Conservation (phyloP, 2,888 invertebrate genomes). For the Urechis unicinctus region DNA sequence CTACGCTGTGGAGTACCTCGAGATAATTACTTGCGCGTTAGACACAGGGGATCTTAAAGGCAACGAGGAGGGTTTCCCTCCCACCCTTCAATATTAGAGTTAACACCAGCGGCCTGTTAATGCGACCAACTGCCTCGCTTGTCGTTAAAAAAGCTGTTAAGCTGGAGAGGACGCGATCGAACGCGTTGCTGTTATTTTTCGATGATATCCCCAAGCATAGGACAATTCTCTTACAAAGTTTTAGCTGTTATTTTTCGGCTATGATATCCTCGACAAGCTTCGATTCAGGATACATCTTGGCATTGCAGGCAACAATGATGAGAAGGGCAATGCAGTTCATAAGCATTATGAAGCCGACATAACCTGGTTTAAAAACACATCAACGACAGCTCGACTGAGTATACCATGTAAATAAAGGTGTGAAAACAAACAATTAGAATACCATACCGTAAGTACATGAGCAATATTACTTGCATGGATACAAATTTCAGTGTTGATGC, state of each 20-base stretch:
- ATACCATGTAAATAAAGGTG: no score
- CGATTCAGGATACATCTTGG: conserved; percentile 97
- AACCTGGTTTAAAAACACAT: no score
- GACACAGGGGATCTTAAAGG: no score
- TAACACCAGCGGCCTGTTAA: not conserved
- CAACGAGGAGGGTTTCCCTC: no score
- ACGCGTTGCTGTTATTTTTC: conserved; percentile 12
- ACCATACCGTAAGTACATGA: no score
- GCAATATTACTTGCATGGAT: no score
- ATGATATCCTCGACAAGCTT: conserved; percentile 63
- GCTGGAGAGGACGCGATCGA: conserved; percentile 3
- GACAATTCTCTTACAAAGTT: conserved; percentile 94
- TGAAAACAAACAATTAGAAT: no score
- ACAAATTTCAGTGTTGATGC: no score
- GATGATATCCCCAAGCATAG: conserved; percentile 50
- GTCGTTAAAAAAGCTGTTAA: conserved; percentile 14
- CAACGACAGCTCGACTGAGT: no score
- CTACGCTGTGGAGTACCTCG: no score
- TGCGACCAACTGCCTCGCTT: not conserved
- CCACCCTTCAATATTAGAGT: no score
- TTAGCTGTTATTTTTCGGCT: conserved; percentile 17
- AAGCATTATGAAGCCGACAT: conserved; percentile 45
- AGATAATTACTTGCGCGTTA: no score
- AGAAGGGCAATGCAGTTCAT: conserved; percentile 68
- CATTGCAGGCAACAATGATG: conserved; percentile 89